Evolutionary conservation across 2,888 invertebrate genomes (phyloP), one percentile per base, ranked within the genome.

Genomic region (Ennomos quercinarius): DNA sequence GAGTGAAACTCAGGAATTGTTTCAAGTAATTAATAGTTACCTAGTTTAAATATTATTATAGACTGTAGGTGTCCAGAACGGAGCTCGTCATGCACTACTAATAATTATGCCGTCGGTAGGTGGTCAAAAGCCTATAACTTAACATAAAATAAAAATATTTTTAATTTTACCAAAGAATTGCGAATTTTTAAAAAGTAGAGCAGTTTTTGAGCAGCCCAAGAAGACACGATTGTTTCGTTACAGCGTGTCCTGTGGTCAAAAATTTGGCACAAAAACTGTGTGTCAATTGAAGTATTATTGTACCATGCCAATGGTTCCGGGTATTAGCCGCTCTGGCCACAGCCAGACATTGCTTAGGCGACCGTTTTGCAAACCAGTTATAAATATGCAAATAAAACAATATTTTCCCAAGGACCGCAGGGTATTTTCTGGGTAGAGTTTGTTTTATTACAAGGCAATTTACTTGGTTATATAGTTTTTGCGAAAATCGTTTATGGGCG

Each of bases 151-250:
- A 13, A 9, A 41, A 42, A 41, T 9, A 4, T 47, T 5, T 34
- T 46, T 47, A 38, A 46, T 35, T 9, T 27, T 9, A 34, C 47
- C 40, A 44, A 48, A 61, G 48, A 46, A 50, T 65, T 70, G 59
- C 57, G 43, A 62, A 65, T 65, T 61, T 17, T 57, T 37, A 66
- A 69, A 64, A 71, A 70, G 48, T 69, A 66, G 62, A 63, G 61
- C 59, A 68, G 55, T 64, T 64, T 61, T 58, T 53, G 27, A 13
- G 53, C 36, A 50, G 43, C 49, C 40, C 47, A 49, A 40, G 53
- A 36, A 47, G 35, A 11, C 10, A 36, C 35, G 10, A 50, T 65
- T 61, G 62, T 63, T 52, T 17, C 6, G 42, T 35, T 37, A 61
- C 61, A 68, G 54, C 58, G 51, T 56, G 38, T 39, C 35, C 55